Evolutionary conservation across 37 sponge, comb jelly and placozoan genomes (phyloP), one percentile per base, ranked within the genome.

Genomic region (Chondrosia reniformis): DNA sequence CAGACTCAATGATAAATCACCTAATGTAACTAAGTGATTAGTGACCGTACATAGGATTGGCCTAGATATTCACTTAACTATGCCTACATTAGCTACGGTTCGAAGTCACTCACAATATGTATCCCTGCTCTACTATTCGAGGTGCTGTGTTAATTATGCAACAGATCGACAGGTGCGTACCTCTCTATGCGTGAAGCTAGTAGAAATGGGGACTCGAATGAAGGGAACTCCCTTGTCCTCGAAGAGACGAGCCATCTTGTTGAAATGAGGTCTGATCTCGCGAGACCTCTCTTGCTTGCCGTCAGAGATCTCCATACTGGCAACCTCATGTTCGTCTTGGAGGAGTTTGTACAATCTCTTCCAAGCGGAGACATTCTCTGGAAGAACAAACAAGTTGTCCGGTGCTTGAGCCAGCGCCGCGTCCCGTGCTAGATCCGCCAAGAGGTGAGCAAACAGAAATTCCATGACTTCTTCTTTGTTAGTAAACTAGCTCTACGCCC

Each of bases 211-310:
- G 38, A 66, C 67, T 8, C 67, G 67, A 66, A 66, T 66, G 67
- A 66, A 66, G 38, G 67, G 67, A 33, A 66, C 36, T 22, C 67
- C 67, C 36, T 66, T 66, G 7, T 66, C 67, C 30, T 66, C 67
- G 67, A 66, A 66, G 38, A 15, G 13, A 7, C 67, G 34, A 40
- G 67, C 67, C 67, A 66, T 66, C 8, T 40, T 31, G 30, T 30
- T 28, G 67, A 66, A 66, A 34, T 66, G 34, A 40, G 67, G 67
- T 8, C 67, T 36, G 36, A 66, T 17, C 38, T 66, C 67, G 39
- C 67, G 32, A 21, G 67, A 66, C 7, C 31, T 66, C 67, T 66
- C 31, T 17, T 66, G 67, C 7, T 40, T 22, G 5, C 19, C 5
- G 38, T 66, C 67, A 8, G 67, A 66, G 22, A 66, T 66, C 38